phyloP scores from a whole-genome alignment of 2,797 vertebrate species.

The Coccyzus lansbergi region DNA sequence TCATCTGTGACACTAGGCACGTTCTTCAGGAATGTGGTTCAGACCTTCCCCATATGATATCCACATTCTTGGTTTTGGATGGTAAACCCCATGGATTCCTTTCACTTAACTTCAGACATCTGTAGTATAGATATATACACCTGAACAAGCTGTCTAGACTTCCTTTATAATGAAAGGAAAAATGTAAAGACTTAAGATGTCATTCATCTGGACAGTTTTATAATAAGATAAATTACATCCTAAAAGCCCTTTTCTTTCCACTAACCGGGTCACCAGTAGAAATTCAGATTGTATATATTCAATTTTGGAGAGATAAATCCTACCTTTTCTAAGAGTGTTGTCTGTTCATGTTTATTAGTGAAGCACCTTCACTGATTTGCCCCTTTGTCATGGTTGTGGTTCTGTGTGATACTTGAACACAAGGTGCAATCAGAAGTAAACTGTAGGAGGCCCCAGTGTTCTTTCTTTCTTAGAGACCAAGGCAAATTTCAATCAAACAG shows the following conservation, averaged over 20 bases:
- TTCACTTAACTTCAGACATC: constrained; percentile 34
- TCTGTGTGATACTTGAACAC: neutral
- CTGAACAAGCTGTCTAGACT: constrained; percentile 36
- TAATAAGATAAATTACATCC: neutral
- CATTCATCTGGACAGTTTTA: constrained; percentile 3
- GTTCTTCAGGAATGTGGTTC: neutral
- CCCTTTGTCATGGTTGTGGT: neutral
- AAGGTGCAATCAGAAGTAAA: constrained; percentile 33
- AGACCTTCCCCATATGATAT: neutral
- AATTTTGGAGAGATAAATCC: neutral
- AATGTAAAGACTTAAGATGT: neutral
- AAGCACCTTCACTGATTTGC: neutral
- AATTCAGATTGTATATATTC: neutral
- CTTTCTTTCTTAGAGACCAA: constrained; percentile 15
- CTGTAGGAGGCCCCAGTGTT: constrained; percentile 56
- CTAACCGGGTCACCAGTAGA: neutral
- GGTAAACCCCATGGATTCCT: constrained; percentile 22
- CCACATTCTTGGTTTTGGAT: neutral
- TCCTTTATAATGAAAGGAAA: constrained; percentile 13
- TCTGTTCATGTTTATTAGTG: neutral
- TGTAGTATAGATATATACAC: constrained; percentile 32
- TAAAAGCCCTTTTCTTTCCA: neutral
- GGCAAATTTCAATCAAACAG: neutral
- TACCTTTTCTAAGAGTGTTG: neutral
- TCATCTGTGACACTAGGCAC: neutral